Evolutionary conservation across 2,797 vertebrate genomes (phyloP), one percentile per base, ranked within the genome.

Genomic region (Arctocebus calabarensis): DNA sequence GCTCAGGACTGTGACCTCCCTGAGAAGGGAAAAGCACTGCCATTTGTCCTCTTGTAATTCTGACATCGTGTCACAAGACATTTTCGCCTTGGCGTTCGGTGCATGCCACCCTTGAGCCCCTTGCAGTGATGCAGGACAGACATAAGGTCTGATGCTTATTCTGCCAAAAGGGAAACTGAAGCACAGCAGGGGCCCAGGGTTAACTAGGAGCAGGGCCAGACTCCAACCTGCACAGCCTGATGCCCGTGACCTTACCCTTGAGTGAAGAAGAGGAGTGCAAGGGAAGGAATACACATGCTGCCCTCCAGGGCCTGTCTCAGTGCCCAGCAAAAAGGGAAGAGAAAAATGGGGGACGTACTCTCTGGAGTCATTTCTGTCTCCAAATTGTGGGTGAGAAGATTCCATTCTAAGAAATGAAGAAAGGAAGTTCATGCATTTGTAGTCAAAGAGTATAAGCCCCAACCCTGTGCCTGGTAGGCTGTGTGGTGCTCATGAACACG

Each of bases 281-380:
- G 14, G 48, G 48, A 16, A 52, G 4, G 48, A 52, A 52, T 52
- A 16, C 48, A 52, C 48, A 52, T 1, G 5, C 17, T 55, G 16
- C 40, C 23, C 5, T 2, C 3, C 2, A 14, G 12, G 1, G 10
- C 16, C 14, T 64, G 32, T 13, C 25, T 16, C 22, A 6, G 34
- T 20, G 27, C 43, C 45, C 16, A 22, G 45, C 29, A n/a, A 77
- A 13, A 32, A 45, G 5, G 0, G 2, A 77, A 20, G n/a, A 19
- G 45, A 52, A n/a, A 7, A 20, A 52, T 10, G 6, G 20, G 5
- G 29, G 29, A 77, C 20, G 29, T 11, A 7, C 34, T 70, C 14
- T 82, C 34, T 11, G 14, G 55, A 61, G 20, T 2, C 11, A 16
- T 29, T 16, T 78, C 32, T 27, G 25, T 13, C 17, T 84, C 37